Percentiles rank a stretch among this genome's conserved stretches.
Conservation (phyloP, 2,113 vertebrate species). For the Thermophis baileyi region DNA sequence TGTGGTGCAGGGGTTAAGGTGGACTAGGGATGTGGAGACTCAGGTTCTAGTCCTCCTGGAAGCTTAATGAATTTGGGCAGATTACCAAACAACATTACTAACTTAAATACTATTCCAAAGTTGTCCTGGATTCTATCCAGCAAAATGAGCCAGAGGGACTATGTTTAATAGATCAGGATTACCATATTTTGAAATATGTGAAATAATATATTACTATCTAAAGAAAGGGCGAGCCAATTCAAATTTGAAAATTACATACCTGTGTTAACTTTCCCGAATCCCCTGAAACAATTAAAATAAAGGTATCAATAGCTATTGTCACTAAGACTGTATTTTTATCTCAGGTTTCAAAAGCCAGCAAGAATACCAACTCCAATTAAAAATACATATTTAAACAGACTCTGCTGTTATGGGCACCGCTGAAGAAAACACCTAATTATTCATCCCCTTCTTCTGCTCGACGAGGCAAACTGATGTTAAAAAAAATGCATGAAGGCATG, state of each 20-base stretch:
- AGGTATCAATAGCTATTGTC: not conserved
- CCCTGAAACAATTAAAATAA: not conserved
- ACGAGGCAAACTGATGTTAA: not conserved
- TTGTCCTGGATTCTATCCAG: not conserved
- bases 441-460: not conserved
- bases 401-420: not conserved
- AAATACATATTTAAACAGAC: not conserved
- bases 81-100: not conserved
- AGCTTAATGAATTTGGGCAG: not conserved
- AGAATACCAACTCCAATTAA: not conserved
- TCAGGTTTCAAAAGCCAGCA: not conserved
- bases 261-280: not conserved
- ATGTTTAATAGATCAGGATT: not conserved
- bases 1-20: not conserved
- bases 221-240: not conserved
- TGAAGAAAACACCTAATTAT: not conserved
- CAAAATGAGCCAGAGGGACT: not conserved
- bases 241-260: not conserved
- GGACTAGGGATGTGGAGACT: not conserved
- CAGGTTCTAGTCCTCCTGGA: not conserved
- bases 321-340: not conserved
- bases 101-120: not conserved
- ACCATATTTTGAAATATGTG: not conserved
- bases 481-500: not conserved
- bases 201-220: not conserved